Evolutionary conservation across 2,888 invertebrate species (phyloP), one percentile per base, ranked within the genome.

Genomic region (Caenorhabditis auriculariae): DNA sequence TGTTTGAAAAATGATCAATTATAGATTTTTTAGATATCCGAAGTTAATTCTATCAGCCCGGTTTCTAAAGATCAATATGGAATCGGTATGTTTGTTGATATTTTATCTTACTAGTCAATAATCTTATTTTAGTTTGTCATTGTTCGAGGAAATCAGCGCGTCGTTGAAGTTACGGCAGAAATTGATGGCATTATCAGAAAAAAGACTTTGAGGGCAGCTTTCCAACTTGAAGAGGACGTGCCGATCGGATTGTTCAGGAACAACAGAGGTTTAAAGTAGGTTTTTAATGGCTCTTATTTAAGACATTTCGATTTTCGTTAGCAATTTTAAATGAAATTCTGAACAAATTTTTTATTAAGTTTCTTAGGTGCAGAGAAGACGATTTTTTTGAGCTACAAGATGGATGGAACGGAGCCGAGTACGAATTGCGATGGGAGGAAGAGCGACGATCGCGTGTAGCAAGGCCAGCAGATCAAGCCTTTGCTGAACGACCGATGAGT

Each of bases 301-400:
- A 54, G 54, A 54, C 47, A 60, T 46, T 60, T 45, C 60, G 54
- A 60, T 60, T 60, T 60, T 60, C 54, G 60, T 60, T 60, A 60
- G 49, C 60, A 60, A 55, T 60, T 60, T 60, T 54, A 26, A 60
- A 60, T 60, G 45, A 60, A 60, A 60, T 60, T 60, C 47, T 60
- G 60, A 60, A 27, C 60, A 55, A 60, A 60, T 55, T 60, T 55
- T 60, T 55, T 29, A 54, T 60, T 28, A 38, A 49, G 39, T 26
- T 46, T 54, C 55, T 60, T 47, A 60, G 60, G 45, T 55, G 54
- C 58, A 45, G 37, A 53, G 50, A 53, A 12, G 54, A 54, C 50
- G 35, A 54, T 54, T 26, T 46, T 54, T 54, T 60, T 24, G 60
- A 60, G 27, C 28, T 60, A 46, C 29, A 60, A 54, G 47, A 47